Evolutionary conservation across 2,888 invertebrate species (phyloP).

Genomic region (Monopis laevigella): DNA sequence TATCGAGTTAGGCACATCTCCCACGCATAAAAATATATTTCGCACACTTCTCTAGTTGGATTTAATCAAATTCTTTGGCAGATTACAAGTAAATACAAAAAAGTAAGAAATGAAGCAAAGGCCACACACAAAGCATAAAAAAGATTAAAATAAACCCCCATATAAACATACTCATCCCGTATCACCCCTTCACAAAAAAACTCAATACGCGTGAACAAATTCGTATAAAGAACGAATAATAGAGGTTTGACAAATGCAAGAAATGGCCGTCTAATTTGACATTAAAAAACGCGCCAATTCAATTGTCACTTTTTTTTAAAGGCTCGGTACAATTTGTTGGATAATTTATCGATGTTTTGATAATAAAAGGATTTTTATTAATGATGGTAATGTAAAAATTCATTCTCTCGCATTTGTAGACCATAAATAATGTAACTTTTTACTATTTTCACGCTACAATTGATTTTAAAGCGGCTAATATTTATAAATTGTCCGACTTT

Average conservation of each 20-base stretch:
- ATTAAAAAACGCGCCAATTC: constrained; percentile 56
- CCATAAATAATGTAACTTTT: constrained; percentile 42
- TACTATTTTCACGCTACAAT: constrained; percentile 41
- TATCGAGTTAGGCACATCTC: too few relatives aligned
- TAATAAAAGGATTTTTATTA: constrained; percentile 40
- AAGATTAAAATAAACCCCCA: constrained; percentile 22
- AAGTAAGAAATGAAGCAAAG: too few relatives aligned
- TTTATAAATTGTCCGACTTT: constrained; percentile 35
- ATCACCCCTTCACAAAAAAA: constrained; percentile 45
- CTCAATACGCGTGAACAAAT: constrained; percentile 45
- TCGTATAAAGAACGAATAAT: constrained; percentile 29
- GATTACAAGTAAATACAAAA: too few relatives aligned
- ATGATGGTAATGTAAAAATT: constrained; percentile 42
- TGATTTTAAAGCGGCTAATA: constrained; percentile 37
- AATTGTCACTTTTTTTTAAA: too few relatives aligned
- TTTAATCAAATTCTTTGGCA: too few relatives aligned
- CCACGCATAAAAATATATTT: too few relatives aligned
- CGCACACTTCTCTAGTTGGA: too few relatives aligned
- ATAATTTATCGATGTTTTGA: constrained; percentile 61
- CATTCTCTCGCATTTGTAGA: constrained; percentile 27
- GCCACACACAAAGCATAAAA: constrained; percentile 34
- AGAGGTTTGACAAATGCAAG: constrained; percentile 38
- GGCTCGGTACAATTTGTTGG: too few relatives aligned
- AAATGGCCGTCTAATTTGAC: constrained; percentile 61
- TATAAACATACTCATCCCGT: constrained; percentile 24